Evolutionary conservation across 2,797 vertebrate genomes (phyloP), one percentile per base, ranked within the genome.

Genomic region (Serranus cabrilla): DNA sequence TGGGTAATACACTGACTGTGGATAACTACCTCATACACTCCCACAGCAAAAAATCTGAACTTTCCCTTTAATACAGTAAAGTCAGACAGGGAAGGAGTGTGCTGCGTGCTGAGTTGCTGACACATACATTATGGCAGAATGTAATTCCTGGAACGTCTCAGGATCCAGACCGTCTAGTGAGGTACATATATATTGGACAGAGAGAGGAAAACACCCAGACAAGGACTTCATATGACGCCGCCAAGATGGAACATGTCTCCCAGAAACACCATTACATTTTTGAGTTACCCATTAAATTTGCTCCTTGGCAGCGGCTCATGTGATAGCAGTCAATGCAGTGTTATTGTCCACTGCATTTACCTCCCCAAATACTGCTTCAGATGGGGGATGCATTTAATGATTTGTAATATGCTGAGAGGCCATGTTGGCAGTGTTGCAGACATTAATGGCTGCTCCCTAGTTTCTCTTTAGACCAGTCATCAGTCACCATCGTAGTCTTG

Each of bases 391-490:
- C 17, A 62, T 71, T 71, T 66, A 47, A 69, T 71, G 39, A 78
- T 65, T 39, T 74, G 40, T 27, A 52, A 34, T 49, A 43, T 54
- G 75, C 18, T 11, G 34, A 52, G 7, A 60, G 27, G 67, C 54
- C 58, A 37, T 6, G 17, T 57, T 66, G 56, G 72, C 40, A 37
- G 59, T 54, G 49, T 37, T 57, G 21, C 17, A 57, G 59, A 45
- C 27, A 46, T 72, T 58, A 66, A 58, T 23, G 18, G 39, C n/a
- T 55, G 21, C 67, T 78, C 71, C 74, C 62, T 64, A 40, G 58
- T 76, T 71, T 79, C 65, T 55, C 65, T 60, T 74, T 70, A 55
- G 40, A 75, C 23, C 11, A 58, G 16, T 55, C 54, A 66, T 77
- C 54, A 71, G 70, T 72, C 58, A 67, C 51, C 56, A 61, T 65